Percentiles rank a stretch among this genome's conserved stretches.
Conservation (phyloP, 2,797 vertebrate genomes). For the Orestias chungarensis region DNA sequence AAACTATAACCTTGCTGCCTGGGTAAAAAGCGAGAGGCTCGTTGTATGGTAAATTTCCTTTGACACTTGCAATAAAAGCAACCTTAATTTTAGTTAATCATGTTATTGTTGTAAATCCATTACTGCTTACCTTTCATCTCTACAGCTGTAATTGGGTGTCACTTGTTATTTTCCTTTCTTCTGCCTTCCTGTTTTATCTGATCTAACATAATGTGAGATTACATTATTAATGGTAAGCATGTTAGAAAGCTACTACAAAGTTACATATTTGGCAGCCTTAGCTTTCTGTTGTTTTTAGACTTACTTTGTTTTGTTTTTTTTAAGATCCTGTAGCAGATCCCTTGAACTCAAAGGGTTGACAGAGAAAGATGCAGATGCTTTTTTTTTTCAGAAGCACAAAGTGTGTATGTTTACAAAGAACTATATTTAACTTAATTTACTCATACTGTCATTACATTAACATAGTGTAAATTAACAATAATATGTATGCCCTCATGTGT, state of each 20-base stretch:
- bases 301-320: background rate
- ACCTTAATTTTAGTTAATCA: constrained; percentile 14
- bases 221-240: background rate
- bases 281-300: background rate
- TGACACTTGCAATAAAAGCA: constrained; percentile 21
- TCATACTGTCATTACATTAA: too few relatives aligned
- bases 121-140: constrained; percentile 24
- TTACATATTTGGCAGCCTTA: constrained; percentile 1
- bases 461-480: too few relatives aligned
- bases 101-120: constrained; percentile 22
- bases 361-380: background rate
- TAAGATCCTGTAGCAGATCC: background rate
- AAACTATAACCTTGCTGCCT: background rate
- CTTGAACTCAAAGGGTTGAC: background rate
- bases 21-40: constrained; percentile 15
- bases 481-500: too few relatives aligned
- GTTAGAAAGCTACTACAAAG: constrained; percentile 1
- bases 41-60: background rate
- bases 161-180: constrained; percentile 5
- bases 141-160: constrained; percentile 5
- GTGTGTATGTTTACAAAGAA: too few relatives aligned
- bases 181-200: background rate
- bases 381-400: too few relatives aligned
- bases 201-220: constrained; percentile 3
- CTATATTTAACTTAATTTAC: too few relatives aligned